These are phyloP conservation scores for Macropodus opercularis DNA, from an alignment of 2,797 vertebrate species.

Conservation along the genomic window DNA sequence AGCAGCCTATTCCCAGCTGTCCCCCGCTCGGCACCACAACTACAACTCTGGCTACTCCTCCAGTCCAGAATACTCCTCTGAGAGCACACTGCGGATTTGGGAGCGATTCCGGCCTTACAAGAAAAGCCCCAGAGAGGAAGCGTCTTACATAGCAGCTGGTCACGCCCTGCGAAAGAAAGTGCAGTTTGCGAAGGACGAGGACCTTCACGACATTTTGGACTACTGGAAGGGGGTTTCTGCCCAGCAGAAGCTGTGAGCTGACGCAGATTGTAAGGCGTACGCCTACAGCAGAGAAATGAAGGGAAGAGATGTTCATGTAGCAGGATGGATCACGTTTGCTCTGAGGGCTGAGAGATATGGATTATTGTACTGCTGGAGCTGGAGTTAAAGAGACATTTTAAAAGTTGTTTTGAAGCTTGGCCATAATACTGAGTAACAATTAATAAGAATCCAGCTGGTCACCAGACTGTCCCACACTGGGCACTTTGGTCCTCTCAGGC, in stretches of 20 bases:
- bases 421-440: constrained; percentile 33
- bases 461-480: constrained; percentile 62
- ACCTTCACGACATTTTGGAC: constrained; percentile 99
- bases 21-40: constrained; percentile 90
- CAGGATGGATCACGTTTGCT: constrained; percentile 58
- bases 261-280: constrained; percentile 39
- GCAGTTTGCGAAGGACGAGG: constrained; percentile 98
- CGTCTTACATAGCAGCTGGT: constrained; percentile 95
- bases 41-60: constrained; percentile 97
- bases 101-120: constrained; percentile 98
- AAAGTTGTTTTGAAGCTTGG: constrained; percentile 42
- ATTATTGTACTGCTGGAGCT: constrained; percentile 26
- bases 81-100: constrained; percentile 99
- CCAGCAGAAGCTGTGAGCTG: constrained; percentile 96
- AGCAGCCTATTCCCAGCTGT: constrained; percentile 94
- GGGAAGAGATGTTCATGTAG: constrained; percentile 67
- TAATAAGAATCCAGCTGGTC: constrained; percentile 38
- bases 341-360: constrained; percentile 35
- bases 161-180: constrained; percentile 98
- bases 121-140: constrained; percentile 94
- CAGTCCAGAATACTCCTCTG: constrained; percentile 97
- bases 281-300: constrained; percentile 57
- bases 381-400: constrained; percentile 37
- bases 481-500: constrained; percentile 76
- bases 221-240: constrained; percentile 99